Percentiles rank a stretch among this genome's conserved stretches.
These are phyloP conservation scores for Aptenodytes patagonicus DNA, from an alignment of 2,113 vertebrate species.

Conservation along the genomic window DNA sequence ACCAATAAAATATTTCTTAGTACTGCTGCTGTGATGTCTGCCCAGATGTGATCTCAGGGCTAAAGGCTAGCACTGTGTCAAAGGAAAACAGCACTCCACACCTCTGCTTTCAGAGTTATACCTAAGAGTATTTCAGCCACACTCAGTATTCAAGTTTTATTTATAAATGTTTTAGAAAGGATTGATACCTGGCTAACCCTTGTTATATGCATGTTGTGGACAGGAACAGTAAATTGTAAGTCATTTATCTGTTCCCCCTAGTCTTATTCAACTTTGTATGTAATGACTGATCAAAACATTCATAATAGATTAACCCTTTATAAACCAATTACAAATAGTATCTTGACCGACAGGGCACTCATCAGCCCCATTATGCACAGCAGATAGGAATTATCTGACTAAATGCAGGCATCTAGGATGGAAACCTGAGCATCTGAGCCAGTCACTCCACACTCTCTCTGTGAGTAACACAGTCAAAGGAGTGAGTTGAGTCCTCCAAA, in stretches of 20 bases:
- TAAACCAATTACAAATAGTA: neutral
- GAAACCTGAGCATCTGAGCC: neutral
- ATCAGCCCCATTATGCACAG: neutral
- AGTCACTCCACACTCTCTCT: neutral
- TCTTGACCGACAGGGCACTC: neutral
- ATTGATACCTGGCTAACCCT: neutral
- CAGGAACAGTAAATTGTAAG: neutral
- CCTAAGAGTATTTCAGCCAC: neutral
- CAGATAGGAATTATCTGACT: neutral
- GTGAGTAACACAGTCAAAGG: neutral
- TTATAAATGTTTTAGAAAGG: neutral
- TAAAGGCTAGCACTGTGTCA: neutral
- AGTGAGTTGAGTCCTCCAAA: neutral
- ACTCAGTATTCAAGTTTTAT: accelerated
- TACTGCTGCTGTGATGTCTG: neutral
- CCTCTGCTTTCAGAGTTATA: neutral
- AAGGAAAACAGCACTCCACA: neutral
- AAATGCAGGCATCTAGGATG: neutral
- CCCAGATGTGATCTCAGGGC: neutral
- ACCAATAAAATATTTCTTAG: neutral
- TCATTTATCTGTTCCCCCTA: neutral
- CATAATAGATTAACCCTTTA: neutral
- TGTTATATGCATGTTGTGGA: neutral
- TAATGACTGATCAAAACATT: neutral
- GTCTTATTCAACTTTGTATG: neutral